Evolutionary conservation across 2,797 vertebrate species (phyloP).

Genomic region (Neostethus bicornis): DNA sequence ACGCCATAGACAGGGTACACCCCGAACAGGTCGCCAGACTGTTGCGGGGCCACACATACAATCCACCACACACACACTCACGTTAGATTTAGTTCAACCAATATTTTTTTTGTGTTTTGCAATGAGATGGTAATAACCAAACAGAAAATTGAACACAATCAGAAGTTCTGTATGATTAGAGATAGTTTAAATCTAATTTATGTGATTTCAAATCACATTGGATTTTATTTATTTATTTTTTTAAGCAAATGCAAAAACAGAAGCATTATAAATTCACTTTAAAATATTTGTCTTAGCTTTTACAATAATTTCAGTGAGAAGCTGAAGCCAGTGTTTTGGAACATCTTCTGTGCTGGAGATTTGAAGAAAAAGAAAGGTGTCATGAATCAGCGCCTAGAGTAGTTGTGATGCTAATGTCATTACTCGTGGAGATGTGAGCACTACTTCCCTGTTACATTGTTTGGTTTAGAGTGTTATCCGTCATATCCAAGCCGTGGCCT

Average conservation of each 20-base stretch:
- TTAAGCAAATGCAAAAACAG: not conserved
- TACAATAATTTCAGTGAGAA: not conserved
- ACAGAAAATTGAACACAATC: too few relatives aligned
- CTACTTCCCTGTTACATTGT: conserved; percentile 82
- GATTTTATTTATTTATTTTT: too few relatives aligned
- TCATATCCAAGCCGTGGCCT: conserved; percentile 86
- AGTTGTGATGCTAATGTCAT: conserved; percentile 84
- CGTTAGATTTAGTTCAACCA: too few relatives aligned
- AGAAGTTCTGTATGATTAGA: too few relatives aligned
- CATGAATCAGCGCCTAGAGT: conserved; percentile 74
- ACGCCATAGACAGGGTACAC: too few relatives aligned
- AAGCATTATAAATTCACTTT: not conserved
- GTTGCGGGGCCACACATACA: too few relatives aligned
- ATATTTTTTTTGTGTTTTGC: too few relatives aligned
- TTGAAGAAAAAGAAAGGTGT: conserved; percentile 52
- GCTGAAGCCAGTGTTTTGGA: not conserved
- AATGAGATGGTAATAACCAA: too few relatives aligned
- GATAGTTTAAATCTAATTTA: too few relatives aligned
- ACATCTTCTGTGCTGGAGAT: conserved; percentile 12
- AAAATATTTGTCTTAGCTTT: not conserved
- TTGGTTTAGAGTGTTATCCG: conserved; percentile 82
- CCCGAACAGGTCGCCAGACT: too few relatives aligned
- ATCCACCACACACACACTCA: too few relatives aligned
- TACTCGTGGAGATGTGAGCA: conserved; percentile 83
- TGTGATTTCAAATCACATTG: too few relatives aligned